Conservation (phyloP, 2,797 vertebrate species). For the Gambelia wislizenii region DNA sequence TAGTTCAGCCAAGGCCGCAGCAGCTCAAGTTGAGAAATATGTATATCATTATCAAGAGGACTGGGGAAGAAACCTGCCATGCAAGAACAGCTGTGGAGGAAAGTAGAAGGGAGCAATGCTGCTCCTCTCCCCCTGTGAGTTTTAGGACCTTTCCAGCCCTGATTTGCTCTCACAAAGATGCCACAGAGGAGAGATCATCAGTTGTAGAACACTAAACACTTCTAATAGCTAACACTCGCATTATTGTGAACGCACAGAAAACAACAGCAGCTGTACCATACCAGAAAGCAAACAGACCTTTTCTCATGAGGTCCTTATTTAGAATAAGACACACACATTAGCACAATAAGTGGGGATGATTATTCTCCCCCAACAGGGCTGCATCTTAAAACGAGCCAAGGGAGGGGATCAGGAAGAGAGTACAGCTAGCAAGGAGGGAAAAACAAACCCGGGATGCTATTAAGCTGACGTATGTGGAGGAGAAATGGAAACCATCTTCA, state of each 20-base stretch:
- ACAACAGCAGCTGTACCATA: conserved; percentile 50
- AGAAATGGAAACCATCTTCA: conserved; percentile 17
- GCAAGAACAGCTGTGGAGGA: not conserved
- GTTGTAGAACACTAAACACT: conserved; percentile 48
- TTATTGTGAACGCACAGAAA: conserved; percentile 38
- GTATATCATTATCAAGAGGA: not conserved
- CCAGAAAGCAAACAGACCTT: conserved; percentile 32
- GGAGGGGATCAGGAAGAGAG: not conserved
- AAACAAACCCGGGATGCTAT: conserved; percentile 26
- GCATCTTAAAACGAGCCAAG: conserved; percentile 39
- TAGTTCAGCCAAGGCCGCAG: not conserved
- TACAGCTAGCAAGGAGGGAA: not conserved
- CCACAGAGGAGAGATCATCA: conserved; percentile 53
- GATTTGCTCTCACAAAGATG: conserved; percentile 20
- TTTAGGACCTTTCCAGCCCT: conserved; percentile 46
- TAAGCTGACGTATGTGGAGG: not conserved
- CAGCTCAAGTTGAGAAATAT: conserved; percentile 18
- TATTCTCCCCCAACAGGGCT: conserved; percentile 35
- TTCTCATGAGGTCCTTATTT: conserved; percentile 50
- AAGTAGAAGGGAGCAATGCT: not conserved
- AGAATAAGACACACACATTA: conserved; percentile 13
- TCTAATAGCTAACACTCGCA: conserved; percentile 44
- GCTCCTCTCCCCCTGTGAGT: conserved; percentile 39
- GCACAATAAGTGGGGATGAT: conserved; percentile 42
- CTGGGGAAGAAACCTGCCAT: not conserved